A percentile compares a stretch with the other conserved stretches of the same genome.
Evolutionary conservation across 2,888 invertebrate species (phyloP).

Genomic region (Patella depressa): DNA sequence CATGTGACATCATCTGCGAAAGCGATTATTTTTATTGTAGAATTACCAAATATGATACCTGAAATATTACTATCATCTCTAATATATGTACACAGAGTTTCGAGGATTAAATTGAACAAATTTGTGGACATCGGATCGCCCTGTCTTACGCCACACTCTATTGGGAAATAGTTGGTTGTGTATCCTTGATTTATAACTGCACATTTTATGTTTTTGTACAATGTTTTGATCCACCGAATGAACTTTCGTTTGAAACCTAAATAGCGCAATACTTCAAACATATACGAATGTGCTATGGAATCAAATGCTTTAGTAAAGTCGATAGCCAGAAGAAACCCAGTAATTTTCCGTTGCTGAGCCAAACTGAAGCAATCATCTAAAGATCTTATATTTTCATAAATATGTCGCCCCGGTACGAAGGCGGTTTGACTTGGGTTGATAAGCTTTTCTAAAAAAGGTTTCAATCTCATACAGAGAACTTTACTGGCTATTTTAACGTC

Average conservation of each 20-base stretch:
- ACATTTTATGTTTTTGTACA: neutral
- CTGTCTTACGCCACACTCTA: neutral
- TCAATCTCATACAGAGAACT: neutral
- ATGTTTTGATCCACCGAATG: neutral
- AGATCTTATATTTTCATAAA: too few relatives aligned
- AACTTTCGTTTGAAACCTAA: neutral
- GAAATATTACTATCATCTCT: neutral
- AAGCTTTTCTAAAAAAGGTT: neutral
- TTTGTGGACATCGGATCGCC: neutral
- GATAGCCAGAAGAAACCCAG: neutral
- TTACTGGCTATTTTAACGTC: neutral
- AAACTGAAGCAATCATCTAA: too few relatives aligned
- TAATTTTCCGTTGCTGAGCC: neutral
- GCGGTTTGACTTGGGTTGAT: neutral
- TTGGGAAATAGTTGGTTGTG: constrained; percentile 8
- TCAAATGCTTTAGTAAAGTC: neutral
- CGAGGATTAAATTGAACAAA: neutral
- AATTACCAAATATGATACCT: neutral
- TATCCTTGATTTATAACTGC: neutral
- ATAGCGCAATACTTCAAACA: neutral
- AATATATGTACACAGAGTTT: neutral
- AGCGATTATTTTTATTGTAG: neutral
- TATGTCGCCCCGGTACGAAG: too few relatives aligned
- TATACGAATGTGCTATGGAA: neutral
- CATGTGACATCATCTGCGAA: neutral